Evolutionary conservation across 92 coral and sea anemone species (phyloP), one percentile per base, ranked within the genome.

Genomic region (Porites rus): DNA sequence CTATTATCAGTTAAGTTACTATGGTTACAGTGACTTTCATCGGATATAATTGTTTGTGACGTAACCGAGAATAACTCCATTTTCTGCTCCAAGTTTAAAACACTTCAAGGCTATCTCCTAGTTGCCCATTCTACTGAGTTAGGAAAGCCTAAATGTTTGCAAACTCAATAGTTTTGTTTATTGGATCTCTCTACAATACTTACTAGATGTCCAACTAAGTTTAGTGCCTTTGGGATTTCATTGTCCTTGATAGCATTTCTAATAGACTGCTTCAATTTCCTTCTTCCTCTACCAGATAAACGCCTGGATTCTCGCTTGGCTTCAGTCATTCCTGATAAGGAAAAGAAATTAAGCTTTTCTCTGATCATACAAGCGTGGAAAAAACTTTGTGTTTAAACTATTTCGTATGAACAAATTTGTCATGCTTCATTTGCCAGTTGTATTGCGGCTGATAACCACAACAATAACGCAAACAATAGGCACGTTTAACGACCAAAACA

Each of bases 261-360:
- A 10, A 86, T 52, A 46, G 56, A 10, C n/a, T 64, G 69, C 14
- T 50, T 60, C 12, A 60, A 10, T 17, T 61, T 78, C 50, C 24
- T 50, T 65, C 25, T 19, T 1, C 78, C 13, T 25, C 46, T 51
- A 20, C 56, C 52, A 53, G n/a, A 62, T 28, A 58, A 14, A 64
- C 65, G n/a, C 59, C 56, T 38, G 67, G 86, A 2, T 71, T 60
- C 72, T n/a, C 81, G 78, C 10, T 67, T 68, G 14, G 90, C 87
- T 25, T 72, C 87, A 7, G 81, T 87, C 93, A 85, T 90, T 18
- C 90, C 93, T 90, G 81, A 21, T 51, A 20, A 21, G 50, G 46
- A 18, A 43, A 59, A 38, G 63, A 10, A 72, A 6, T 43, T 7
- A n/a, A 56, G 61, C 61, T 13, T 56, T 56, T 56, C 9, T 72